phyloP scores from a whole-genome alignment of 2,113 vertebrate genomes.

The Hystrix brachyura region DNA sequence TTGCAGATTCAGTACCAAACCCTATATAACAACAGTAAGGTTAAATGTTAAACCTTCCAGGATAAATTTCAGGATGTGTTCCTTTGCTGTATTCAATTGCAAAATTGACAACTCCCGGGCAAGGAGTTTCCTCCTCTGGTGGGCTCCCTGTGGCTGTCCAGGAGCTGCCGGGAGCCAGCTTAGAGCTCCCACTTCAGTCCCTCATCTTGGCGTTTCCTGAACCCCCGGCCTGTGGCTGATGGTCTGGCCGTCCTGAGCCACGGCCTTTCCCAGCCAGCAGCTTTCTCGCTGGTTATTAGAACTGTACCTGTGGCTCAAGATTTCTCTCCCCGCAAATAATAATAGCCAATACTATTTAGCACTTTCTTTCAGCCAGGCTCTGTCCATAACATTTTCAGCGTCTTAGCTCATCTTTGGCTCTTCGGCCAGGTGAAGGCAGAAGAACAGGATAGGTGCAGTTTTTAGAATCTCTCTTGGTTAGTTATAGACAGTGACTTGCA shows the following conservation, averaged over 20 bases:
- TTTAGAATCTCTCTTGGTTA: slow-evolving; percentile 80
- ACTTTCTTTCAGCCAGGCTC: background rate
- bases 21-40: background rate
- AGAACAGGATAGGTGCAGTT: slow-evolving; percentile 73
- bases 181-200: background rate
- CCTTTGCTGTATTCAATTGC: slow-evolving; percentile 53
- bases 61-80: slow-evolving; percentile 33
- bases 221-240: background rate
- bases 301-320: slow-evolving; percentile 63
- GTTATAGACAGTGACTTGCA: slow-evolving; percentile 73
- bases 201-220: background rate
- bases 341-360: background rate
- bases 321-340: background rate
- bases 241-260: background rate
- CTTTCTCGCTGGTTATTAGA: background rate
- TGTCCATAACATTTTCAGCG: background rate
- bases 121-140: slow-evolving; percentile 26
- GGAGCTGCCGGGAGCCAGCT: background rate
- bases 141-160: slow-evolving; percentile 24
- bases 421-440: slow-evolving; percentile 67
- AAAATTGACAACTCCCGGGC: slow-evolving; percentile 65
- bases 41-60: slow-evolving; percentile 64
- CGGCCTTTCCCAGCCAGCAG: slow-evolving; percentile 1
- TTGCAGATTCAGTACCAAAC: slow-evolving; percentile 32
- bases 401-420: slow-evolving; percentile 30